Conservation (phyloP, 2,113 vertebrate species). For the Diphyllodes magnificus region DNA sequence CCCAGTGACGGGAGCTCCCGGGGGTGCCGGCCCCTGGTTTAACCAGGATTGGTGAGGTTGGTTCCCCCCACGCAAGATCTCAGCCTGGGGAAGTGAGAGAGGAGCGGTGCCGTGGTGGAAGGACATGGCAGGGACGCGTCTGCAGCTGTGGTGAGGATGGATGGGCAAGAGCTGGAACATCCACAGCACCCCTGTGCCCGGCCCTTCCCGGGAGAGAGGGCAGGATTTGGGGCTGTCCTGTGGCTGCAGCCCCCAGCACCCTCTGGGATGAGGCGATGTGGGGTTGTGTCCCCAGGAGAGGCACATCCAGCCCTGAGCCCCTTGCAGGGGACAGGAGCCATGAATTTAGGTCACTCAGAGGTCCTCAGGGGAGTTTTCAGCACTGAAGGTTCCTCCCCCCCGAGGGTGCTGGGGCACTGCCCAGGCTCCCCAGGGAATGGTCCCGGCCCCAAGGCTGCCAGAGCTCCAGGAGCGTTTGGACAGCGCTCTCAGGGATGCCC, state of each 20-base stretch:
- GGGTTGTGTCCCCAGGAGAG: neutral
- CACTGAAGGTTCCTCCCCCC: neutral
- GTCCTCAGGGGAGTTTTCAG: neutral
- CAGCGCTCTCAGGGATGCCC: neutral
- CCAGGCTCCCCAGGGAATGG: neutral
- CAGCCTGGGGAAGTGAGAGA: neutral
- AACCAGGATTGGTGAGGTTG: neutral
- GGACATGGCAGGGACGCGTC: neutral
- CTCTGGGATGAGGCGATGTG: rapidly evolving
- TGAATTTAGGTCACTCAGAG: neutral
- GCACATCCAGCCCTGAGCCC: neutral
- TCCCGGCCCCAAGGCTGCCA: neutral
- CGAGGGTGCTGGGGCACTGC: neutral
- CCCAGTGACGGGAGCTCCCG: neutral
- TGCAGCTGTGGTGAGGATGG: neutral
- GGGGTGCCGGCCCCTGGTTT: neutral
- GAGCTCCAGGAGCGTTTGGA: neutral
- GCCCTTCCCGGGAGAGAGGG: rapidly evolving
- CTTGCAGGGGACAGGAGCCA: neutral
- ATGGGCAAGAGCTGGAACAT: neutral
- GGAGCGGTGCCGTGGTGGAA: neutral
- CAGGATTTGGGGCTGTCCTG: rapidly evolving
- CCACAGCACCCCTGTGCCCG: rapidly evolving
- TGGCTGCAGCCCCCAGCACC: neutral
- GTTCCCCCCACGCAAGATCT: neutral